These are phyloP conservation scores for Lethenteron camtschaticum DNA, from an alignment of 2,113 vertebrate genomes.

Conservation along the genomic window DNA sequence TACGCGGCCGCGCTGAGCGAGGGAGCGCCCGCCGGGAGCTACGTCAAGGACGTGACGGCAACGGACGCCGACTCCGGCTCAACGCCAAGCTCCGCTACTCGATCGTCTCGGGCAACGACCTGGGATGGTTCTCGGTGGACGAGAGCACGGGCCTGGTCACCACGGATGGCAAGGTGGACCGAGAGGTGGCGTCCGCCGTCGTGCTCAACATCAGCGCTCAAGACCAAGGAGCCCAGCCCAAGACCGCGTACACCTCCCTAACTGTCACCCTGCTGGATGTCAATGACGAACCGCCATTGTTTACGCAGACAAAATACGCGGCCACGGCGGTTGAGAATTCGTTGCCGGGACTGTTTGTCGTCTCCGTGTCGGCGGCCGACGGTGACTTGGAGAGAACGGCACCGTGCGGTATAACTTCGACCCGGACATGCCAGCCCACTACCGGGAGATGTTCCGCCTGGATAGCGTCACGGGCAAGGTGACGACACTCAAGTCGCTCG, in stretches of 20 bases:
- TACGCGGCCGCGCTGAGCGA: constrained; percentile 72
- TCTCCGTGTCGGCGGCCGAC: constrained; percentile 46
- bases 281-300: constrained; percentile 64
- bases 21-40: constrained; percentile 69
- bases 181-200: constrained; percentile 54
- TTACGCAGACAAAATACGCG: constrained; percentile 37
- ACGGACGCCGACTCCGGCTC: constrained; percentile 77
- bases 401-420: constrained; percentile 64
- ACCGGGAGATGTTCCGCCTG: constrained; percentile 41
- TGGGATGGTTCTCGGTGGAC: constrained; percentile 81
- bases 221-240: constrained; percentile 81
- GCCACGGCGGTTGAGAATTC: constrained; percentile 52
- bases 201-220: constrained; percentile 80
- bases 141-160: constrained; percentile 86
- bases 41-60: constrained; percentile 69
- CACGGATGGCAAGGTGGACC: constrained; percentile 38
- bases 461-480: constrained; percentile 46
- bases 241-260: constrained; percentile 59
- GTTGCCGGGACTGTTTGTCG: constrained; percentile 44
- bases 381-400: constrained; percentile 72
- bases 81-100: constrained; percentile 87
- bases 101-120: constrained; percentile 66
- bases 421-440: constrained; percentile 27
- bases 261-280: constrained; percentile 63
- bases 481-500: constrained; percentile 40